phyloP scores from a whole-genome alignment of 2,888 invertebrate genomes.

The Lordiphosa fenestrarum region DNA sequence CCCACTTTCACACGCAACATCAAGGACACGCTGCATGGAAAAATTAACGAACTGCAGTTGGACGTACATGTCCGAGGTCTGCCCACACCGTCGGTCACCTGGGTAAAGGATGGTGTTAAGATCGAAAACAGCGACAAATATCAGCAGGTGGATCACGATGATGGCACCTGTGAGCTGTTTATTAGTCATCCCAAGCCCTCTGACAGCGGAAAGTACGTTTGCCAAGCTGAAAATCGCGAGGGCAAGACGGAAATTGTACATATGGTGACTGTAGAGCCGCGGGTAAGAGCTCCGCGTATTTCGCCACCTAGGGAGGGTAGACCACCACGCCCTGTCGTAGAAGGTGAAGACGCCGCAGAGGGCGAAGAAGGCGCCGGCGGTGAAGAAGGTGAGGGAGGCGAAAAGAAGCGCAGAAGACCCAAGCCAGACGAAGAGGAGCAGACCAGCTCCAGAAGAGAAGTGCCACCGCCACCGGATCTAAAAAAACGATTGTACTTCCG shows the following conservation, averaged over 20 bases:
- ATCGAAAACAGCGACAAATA: conserved; percentile 84
- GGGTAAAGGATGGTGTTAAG: conserved; percentile 88
- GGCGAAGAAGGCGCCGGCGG: conserved; percentile 52
- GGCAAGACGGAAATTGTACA: conserved; percentile 89
- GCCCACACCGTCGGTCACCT: conserved; percentile 86
- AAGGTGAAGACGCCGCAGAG: conserved; percentile 58
- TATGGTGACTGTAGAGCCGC: conserved; percentile 85
- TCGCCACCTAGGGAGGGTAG: conserved; percentile 73
- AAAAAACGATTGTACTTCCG: conserved; percentile 83
- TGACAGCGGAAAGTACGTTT: conserved; percentile 82
- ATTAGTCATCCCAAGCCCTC: conserved; percentile 84
- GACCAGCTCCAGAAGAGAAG: conserved; percentile 72
- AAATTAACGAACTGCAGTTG: conserved; percentile 86
- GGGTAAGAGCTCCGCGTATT: conserved; percentile 65
- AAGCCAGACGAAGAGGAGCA: conserved; percentile 68
- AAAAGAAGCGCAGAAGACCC: conserved; percentile 69
- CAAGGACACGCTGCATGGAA: conserved; percentile 83
- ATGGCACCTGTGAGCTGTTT: conserved; percentile 87
- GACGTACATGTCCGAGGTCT: conserved; percentile 90
- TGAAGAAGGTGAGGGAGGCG: conserved; percentile 33
- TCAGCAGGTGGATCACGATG: conserved; percentile 86
- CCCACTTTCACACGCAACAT: conserved; percentile 89
- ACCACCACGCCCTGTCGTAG: conserved; percentile 63
- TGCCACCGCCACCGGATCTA: conserved; percentile 81
- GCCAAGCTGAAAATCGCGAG: conserved; percentile 86